Conservation (phyloP, 2,113 vertebrate species). For the Nematolebias whitei region DNA sequence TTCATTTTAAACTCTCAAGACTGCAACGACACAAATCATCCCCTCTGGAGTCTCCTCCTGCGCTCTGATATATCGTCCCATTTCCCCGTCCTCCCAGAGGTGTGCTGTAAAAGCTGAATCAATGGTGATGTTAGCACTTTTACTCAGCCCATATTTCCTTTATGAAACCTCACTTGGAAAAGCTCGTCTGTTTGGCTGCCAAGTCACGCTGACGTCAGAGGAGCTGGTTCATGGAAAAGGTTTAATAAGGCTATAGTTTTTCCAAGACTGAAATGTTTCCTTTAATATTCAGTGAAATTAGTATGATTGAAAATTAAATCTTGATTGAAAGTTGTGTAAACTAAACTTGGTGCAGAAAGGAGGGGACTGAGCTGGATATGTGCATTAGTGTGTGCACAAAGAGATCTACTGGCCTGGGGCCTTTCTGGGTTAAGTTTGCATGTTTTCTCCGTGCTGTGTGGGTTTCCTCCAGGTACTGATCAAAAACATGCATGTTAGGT, state of each 20-base stretch:
- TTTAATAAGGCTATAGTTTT: constrained; percentile 1
- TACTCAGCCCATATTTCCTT: constrained; percentile 51
- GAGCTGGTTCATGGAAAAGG: constrained; percentile 18
- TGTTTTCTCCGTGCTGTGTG: too few relatives aligned
- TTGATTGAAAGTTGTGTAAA: neutral
- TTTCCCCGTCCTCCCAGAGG: constrained; percentile 48
- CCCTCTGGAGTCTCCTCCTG: constrained; percentile 11
- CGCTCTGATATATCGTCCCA: constrained; percentile 49
- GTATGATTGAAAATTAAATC: neutral
- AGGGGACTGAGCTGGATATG: too few relatives aligned
- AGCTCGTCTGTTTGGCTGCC: constrained; percentile 33
- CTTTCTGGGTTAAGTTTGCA: too few relatives aligned
- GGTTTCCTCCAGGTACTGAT: too few relatives aligned
- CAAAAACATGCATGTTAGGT: too few relatives aligned
- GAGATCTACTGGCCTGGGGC: too few relatives aligned
- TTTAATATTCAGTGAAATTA: neutral
- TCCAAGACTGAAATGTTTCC: constrained; percentile 2
- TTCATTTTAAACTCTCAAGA: constrained; percentile 3
- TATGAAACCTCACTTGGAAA: constrained; percentile 13
- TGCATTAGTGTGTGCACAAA: too few relatives aligned
- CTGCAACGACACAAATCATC: constrained; percentile 38
- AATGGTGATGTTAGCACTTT: constrained; percentile 63
- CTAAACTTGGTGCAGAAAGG: too few relatives aligned
- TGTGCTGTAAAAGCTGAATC: constrained; percentile 55
- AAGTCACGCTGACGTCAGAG: constrained; percentile 59